Percentiles rank a stretch among this genome's conserved stretches.
These are phyloP conservation scores for Asarcornis scutulata DNA, from an alignment of 2,113 vertebrate genomes.

Conservation along the genomic window DNA sequence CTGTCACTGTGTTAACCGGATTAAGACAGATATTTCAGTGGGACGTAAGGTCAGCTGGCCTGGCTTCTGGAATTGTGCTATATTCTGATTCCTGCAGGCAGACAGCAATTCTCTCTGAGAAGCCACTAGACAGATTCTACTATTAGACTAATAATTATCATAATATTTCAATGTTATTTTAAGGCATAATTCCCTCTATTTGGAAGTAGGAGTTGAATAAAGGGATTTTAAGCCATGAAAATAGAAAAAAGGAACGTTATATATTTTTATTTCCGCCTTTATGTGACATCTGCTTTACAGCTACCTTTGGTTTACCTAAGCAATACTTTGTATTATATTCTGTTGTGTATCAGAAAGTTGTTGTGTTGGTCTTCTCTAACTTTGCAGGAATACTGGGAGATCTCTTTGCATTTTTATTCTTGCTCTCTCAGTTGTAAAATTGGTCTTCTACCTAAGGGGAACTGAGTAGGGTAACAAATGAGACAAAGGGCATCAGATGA, in stretches of 20 bases:
- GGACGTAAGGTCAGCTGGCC: background rate
- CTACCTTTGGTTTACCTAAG: background rate
- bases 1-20: background rate
- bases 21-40: background rate
- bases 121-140: background rate
- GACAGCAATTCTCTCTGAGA: background rate
- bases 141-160: background rate
- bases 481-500: background rate
- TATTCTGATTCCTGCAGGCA: background rate
- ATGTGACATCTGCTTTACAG: background rate
- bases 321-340: background rate
- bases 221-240: background rate
- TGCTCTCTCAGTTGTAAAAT: background rate
- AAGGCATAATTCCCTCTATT: background rate
- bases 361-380: background rate
- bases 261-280: background rate
- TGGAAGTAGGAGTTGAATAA: background rate
- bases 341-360: background rate
- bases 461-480: background rate
- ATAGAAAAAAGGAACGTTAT: background rate
- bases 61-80: background rate
- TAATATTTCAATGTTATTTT: background rate
- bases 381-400: background rate
- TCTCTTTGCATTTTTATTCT: background rate
- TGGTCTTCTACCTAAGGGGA: background rate